Conservation (phyloP, 2,113 vertebrate species). For the Syngnathus scovelli region DNA sequence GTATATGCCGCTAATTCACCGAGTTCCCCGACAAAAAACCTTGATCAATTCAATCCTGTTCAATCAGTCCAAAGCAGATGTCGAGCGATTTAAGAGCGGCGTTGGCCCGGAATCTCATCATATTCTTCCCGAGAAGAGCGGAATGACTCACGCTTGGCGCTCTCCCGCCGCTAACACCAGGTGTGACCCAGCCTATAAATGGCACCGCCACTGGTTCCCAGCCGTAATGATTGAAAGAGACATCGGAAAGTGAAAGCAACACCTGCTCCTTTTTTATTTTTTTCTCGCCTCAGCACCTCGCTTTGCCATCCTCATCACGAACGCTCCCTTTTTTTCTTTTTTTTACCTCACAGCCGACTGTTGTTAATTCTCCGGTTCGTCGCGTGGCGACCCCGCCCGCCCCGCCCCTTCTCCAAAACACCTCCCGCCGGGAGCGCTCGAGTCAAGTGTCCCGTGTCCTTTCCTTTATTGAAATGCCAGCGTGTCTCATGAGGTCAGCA, state of each 20-base stretch:
- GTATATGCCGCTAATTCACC: too few relatives aligned
- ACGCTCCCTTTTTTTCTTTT: too few relatives aligned
- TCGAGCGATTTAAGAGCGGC: background rate
- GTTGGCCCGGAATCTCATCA: conserved; percentile 10
- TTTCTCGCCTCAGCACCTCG: background rate
- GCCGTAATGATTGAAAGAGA: background rate
- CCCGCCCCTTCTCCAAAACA: background rate
- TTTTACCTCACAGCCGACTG: background rate
- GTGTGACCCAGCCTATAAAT: conserved; percentile 22
- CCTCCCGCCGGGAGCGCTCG: background rate
- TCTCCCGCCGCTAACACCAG: background rate
- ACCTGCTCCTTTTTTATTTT: background rate
- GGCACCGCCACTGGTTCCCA: conserved; percentile 7
- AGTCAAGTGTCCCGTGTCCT: conserved; percentile 27
- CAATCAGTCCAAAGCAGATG: background rate
- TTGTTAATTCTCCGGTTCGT: background rate
- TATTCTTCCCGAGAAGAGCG: background rate
- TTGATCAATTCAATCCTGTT: background rate
- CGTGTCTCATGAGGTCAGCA: conserved; percentile 25
- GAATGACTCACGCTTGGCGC: conserved; percentile 11
- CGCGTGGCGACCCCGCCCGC: too few relatives aligned
- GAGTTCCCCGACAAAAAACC: background rate
- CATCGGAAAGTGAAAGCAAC: conserved; percentile 5
- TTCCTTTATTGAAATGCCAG: conserved; percentile 43
- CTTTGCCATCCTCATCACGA: background rate